A percentile compares a stretch with the other conserved stretches of the same genome.
Evolutionary conservation across 2,113 vertebrate species (phyloP).

Genomic region (Haliaeetus leucogaster): DNA sequence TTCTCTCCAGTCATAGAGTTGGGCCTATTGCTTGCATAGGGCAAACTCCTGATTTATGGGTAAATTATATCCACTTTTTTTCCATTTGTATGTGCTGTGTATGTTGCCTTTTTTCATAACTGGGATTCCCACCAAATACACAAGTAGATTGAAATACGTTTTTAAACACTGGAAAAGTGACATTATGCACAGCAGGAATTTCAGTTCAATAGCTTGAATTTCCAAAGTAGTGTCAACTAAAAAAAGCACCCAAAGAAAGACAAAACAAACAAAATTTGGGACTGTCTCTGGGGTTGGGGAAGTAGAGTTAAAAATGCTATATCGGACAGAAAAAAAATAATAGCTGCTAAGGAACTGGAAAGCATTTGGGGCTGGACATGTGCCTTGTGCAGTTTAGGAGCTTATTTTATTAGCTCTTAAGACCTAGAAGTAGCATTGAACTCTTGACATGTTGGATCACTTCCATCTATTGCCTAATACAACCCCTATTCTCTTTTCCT

Average conservation of each 20-base stretch:
- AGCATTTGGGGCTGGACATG: constrained; percentile 17
- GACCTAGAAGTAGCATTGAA: constrained; percentile 62
- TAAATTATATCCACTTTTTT: neutral
- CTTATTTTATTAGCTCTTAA: constrained; percentile 65
- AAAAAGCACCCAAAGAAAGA: neutral
- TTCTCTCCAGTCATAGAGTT: neutral
- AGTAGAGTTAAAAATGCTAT: neutral
- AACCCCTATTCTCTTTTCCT: neutral
- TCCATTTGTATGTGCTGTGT: neutral
- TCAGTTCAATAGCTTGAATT: neutral
- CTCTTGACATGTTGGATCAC: constrained; percentile 40
- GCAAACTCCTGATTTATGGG: neutral
- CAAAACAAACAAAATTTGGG: neutral
- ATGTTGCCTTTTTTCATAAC: neutral
- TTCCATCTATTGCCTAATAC: constrained; percentile 48
- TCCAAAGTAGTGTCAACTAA: neutral
- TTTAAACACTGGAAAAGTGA: neutral
- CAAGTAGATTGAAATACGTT: neutral
- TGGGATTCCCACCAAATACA: neutral
- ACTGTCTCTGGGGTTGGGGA: neutral
- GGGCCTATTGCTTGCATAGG: neutral
- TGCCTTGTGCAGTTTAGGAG: constrained; percentile 47
- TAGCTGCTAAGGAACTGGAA: constrained; percentile 1
- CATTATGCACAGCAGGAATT: neutral
- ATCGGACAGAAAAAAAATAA: neutral